Evolutionary conservation across 2,888 invertebrate genomes (phyloP).

Genomic region (Eurois occulta): DNA sequence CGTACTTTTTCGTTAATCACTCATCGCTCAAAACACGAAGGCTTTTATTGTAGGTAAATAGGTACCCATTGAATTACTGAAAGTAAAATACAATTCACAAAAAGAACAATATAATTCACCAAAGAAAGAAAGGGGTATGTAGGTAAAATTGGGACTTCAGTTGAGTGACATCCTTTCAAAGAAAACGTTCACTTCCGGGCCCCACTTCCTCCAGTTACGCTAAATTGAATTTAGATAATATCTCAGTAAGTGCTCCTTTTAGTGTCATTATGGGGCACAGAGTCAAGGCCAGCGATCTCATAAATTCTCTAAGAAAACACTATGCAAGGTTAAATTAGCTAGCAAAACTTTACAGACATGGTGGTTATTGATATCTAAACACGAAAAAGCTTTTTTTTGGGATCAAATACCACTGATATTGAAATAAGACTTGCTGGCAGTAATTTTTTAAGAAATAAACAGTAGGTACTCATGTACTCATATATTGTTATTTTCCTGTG

Average conservation of each 20-base stretch:
- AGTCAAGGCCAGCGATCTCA: constrained; percentile 12
- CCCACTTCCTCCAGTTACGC: constrained; percentile 8
- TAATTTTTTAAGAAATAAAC: neutral
- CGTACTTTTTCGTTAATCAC: neutral
- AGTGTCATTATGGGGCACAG: constrained; percentile 1
- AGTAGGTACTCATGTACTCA: neutral
- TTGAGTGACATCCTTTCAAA: constrained; percentile 27
- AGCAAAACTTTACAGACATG: neutral
- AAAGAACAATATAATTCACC: neutral
- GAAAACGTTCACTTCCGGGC: constrained; percentile 5
- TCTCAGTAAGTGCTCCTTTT: constrained; percentile 44
- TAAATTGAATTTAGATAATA: constrained; percentile 51
- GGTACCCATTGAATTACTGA: neutral
- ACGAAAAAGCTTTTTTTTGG: neutral
- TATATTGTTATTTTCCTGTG: neutral
- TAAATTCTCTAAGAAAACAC: constrained; percentile 1
- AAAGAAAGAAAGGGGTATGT: neutral
- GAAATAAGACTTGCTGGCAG: neutral
- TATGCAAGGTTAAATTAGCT: neutral
- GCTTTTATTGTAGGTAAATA: neutral
- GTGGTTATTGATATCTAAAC: neutral
- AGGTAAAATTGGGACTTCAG: neutral
- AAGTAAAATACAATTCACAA: neutral
- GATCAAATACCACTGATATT: neutral
- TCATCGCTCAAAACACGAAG: neutral